phyloP scores from a whole-genome alignment of 2,888 invertebrate genomes.

The Gastrophysa polygoni region DNA sequence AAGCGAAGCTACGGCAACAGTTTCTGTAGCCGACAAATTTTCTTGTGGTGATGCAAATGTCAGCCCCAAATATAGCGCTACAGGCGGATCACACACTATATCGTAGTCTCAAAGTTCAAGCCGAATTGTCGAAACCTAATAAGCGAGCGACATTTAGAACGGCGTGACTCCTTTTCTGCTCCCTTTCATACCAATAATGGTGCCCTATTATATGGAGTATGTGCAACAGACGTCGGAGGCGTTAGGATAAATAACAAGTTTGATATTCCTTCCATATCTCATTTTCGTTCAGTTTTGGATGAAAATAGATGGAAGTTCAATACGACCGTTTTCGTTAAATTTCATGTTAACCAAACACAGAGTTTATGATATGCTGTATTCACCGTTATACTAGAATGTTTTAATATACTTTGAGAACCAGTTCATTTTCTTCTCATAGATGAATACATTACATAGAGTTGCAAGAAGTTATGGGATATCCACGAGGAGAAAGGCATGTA shows the following conservation, averaged over 20 bases:
- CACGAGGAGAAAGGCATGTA: too few relatives aligned
- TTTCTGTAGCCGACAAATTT: conserved; percentile 10
- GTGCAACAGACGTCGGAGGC: background rate
- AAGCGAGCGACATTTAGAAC: conserved; percentile 14
- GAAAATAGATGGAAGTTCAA: too few relatives aligned
- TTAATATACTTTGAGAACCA: too few relatives aligned
- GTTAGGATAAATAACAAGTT: background rate
- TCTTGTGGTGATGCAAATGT: conserved; percentile 15
- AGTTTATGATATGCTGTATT: too few relatives aligned
- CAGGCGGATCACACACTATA: background rate
- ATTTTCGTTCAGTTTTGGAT: background rate
- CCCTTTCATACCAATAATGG: background rate
- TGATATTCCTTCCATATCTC: background rate
- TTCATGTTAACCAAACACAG: too few relatives aligned
- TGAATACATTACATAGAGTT: too few relatives aligned
- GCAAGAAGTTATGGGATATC: too few relatives aligned
- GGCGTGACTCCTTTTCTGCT: background rate
- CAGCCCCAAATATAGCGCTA: background rate
- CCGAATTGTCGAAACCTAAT: conserved; percentile 19
- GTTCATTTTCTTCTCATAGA: too few relatives aligned
- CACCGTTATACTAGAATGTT: too few relatives aligned
- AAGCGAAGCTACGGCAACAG: conserved; percentile 3
- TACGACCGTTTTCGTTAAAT: too few relatives aligned
- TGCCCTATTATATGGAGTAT: background rate
- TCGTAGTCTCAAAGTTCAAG: background rate